A percentile compares a stretch with the other conserved stretches of the same genome.
Evolutionary conservation across 2,888 invertebrate genomes (phyloP).

Genomic region (Ceramica pisi): DNA sequence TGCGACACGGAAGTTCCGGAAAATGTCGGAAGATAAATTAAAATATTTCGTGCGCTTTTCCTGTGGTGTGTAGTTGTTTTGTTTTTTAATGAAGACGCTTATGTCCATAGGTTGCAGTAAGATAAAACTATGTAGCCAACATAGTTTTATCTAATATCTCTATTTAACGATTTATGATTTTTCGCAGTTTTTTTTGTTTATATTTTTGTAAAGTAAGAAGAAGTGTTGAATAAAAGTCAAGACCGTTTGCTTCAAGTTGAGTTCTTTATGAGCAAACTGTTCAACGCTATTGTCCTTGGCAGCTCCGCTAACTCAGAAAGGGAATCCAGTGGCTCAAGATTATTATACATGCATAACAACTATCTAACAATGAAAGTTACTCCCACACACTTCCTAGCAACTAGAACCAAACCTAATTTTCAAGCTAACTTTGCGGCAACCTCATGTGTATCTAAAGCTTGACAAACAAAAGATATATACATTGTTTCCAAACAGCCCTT

Average conservation of each 20-base stretch:
- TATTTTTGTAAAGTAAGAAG: background rate
- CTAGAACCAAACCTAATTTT: slow-evolving; percentile 63
- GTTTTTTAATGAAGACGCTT: slow-evolving; percentile 52
- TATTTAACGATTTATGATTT: background rate
- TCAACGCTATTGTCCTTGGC: slow-evolving; percentile 16
- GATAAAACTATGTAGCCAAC: slow-evolving; percentile 23
- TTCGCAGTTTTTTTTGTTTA: background rate
- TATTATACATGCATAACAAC: slow-evolving; percentile 51
- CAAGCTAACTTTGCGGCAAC: slow-evolving; percentile 53
- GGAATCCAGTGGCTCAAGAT: slow-evolving; percentile 35
- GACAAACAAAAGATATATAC: slow-evolving; percentile 53
- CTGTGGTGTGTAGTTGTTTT: slow-evolving; percentile 41
- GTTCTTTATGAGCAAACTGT: background rate
- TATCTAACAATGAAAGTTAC: slow-evolving; percentile 56
- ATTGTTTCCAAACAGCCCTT: slow-evolving; percentile 48
- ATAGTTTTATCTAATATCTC: too few relatives aligned
- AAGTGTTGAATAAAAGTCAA: background rate
- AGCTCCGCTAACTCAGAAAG: slow-evolving; percentile 10
- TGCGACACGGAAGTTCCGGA: slow-evolving; percentile 56
- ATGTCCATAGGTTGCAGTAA: slow-evolving; percentile 30
- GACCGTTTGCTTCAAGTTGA: background rate
- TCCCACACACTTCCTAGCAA: slow-evolving; percentile 46
- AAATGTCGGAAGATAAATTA: slow-evolving; percentile 56
- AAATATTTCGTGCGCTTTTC: slow-evolving; percentile 51
- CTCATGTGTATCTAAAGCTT: slow-evolving; percentile 61